A percentile compares a stretch with the other conserved stretches of the same genome.
Conservation (phyloP, 2,113 vertebrate species). For the Crotalus tigris region DNA sequence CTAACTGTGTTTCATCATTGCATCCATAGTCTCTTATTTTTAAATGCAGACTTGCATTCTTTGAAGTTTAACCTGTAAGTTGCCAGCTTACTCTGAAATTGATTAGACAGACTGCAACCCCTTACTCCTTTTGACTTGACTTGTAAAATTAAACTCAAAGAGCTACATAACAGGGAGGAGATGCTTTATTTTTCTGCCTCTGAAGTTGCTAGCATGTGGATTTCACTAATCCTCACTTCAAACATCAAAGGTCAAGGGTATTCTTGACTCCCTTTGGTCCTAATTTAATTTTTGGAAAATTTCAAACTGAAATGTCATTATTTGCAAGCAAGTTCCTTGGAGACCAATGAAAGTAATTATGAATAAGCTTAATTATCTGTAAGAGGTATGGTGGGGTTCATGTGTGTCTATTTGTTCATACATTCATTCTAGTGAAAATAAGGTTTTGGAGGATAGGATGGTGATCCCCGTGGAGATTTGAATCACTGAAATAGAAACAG, state of each 20-base stretch:
- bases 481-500: neutral
- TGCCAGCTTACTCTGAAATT: conserved; percentile 20
- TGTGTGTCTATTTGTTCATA: conserved; percentile 1
- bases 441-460: neutral
- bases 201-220: conserved; percentile 53
- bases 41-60: conserved; percentile 26
- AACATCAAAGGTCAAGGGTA: conserved; percentile 59
- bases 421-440: neutral
- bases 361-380: conserved; percentile 20
- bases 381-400: conserved; percentile 23
- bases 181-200: conserved; percentile 31
- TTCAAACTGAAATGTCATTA: conserved; percentile 19
- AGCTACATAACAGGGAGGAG: conserved; percentile 42
- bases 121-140: conserved; percentile 33
- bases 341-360: neutral
- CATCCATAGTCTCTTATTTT: conserved; percentile 24
- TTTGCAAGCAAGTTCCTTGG: neutral
- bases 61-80: conserved; percentile 47
- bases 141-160: conserved; percentile 58
- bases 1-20: conserved; percentile 1
- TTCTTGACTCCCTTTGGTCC: conserved; percentile 54
- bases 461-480: conserved; percentile 13
- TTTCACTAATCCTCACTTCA: conserved; percentile 63
- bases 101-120: conserved; percentile 34
- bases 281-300: conserved; percentile 53